Evolutionary conservation across 2,888 invertebrate genomes (phyloP).

Genomic region (Heteropelma amictum): DNA sequence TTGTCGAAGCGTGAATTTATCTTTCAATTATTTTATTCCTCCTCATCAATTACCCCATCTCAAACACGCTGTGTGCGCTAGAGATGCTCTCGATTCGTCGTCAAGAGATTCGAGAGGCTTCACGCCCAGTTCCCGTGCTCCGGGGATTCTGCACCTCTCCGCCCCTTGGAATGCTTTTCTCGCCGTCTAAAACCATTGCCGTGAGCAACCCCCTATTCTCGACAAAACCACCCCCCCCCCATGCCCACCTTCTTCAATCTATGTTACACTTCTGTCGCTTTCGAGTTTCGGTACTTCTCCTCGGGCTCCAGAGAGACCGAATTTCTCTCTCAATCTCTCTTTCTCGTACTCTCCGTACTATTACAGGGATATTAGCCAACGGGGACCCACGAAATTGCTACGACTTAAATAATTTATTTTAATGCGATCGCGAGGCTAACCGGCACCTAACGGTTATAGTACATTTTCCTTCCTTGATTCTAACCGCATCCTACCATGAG

Average conservation of each 20-base stretch:
- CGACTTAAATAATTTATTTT: constrained; percentile 77
- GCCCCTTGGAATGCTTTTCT: constrained; percentile 41
- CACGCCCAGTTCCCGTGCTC: constrained; percentile 55
- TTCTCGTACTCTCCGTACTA: constrained; percentile 68
- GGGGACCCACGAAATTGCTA: constrained; percentile 75
- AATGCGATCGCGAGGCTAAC: constrained; percentile 73
- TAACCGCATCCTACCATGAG: constrained; percentile 40
- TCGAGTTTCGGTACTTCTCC: constrained; percentile 35
- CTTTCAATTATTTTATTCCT: constrained; percentile 72
- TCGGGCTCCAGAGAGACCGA: constrained; percentile 31
- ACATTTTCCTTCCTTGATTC: constrained; percentile 51
- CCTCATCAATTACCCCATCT: constrained; percentile 73
- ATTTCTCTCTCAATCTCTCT: constrained; percentile 52
- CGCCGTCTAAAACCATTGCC: constrained; percentile 39
- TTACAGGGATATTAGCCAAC: constrained; percentile 77
- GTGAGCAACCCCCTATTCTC: constrained; percentile 48
- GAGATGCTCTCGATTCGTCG: constrained; percentile 51
- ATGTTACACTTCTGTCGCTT: constrained; percentile 36
- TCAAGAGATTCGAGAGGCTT: constrained; percentile 44
- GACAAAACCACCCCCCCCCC: constrained; percentile 30
- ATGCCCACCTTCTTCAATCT: constrained; percentile 17
- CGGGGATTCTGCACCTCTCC: constrained; percentile 41
- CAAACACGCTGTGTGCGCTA: constrained; percentile 46
- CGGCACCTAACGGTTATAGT: constrained; percentile 67
- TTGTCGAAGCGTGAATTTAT: constrained; percentile 69